Evolutionary conservation across 2,888 invertebrate species (phyloP), one percentile per base, ranked within the genome.

Genomic region (Metacarcinus magister): DNA sequence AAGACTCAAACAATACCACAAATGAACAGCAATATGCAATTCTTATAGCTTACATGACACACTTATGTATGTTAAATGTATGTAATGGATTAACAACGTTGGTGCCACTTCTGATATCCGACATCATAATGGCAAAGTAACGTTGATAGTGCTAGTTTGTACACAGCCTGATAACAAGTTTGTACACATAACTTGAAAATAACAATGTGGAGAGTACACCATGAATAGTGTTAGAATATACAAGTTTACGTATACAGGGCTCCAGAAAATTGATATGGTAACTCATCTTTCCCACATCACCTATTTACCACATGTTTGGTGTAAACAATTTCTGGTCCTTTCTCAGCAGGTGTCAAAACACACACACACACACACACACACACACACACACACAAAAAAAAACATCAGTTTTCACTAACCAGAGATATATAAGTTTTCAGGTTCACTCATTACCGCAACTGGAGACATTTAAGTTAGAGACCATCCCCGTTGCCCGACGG

Each of bases 361-460:
- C 67, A 95, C 43, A 95, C 67, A 96, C 92, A 95, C 96, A 95
- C 92, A 96, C 44, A 94, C 44, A 95, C 46, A 95, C 60, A 91
- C 60, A 94, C 39, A 93, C 39, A 93, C 39, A 93, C 54, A 93
- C 32, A 67, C 3, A 54, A 7, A 93, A 8, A 93, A 10, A 19
- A 10, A 92, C 23, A 46, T 48, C 28, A 39, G 2, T 39, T 39
- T 3, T 48, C 48, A 48, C 44, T 0, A 92, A 82, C 32, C n/a
- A 8, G 28, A n/a, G 13, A 46, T 44, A 46, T 2, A 19, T 23
- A 92, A 5, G 48, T 43, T n/a, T 46, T 46, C 0, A 92, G 16
- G 16, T 92, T 46, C 16, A 92, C 23, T 32, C 28, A 8, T 43
- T 28, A 23, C 39, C 3, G 28, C 39, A 39, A 39, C 39, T 39